Percentiles rank a stretch among this genome's conserved stretches.
Conservation (phyloP, 2,888 invertebrate genomes). For the Diaphora mendica region DNA sequence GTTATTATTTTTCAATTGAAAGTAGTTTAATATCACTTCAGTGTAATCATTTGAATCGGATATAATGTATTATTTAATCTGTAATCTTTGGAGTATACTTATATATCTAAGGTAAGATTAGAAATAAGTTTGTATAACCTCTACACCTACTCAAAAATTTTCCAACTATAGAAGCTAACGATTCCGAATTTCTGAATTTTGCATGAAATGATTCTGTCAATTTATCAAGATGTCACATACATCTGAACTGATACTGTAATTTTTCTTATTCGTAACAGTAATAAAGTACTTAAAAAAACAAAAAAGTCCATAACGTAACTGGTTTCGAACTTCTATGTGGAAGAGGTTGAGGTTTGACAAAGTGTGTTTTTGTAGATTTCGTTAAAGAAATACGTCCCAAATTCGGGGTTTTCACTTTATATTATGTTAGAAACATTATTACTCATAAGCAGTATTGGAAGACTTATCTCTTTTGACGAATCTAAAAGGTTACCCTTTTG, state of each 20-base stretch:
- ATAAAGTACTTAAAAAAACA: not conserved
- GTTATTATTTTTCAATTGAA: constrained; percentile 26
- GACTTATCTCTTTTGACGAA: not conserved
- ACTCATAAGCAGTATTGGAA: not conserved
- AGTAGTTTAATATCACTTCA: constrained; percentile 34
- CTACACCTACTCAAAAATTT: constrained; percentile 25
- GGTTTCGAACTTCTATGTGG: not conserved
- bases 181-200: constrained; percentile 16
- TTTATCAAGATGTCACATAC: constrained; percentile 16
- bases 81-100: constrained; percentile 40
- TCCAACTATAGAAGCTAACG: constrained; percentile 19
- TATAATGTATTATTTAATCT: constrained; percentile 34
- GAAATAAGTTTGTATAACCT: constrained; percentile 37
- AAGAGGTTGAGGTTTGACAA: not conserved
- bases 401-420: not conserved
- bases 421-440: not conserved
- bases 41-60: constrained; percentile 34
- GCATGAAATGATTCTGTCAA: constrained; percentile 29
- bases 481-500: not conserved
- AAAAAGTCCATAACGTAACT: no score
- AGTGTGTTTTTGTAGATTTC: not conserved
- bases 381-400: not conserved
- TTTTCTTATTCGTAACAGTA: not conserved
- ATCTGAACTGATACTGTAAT: not conserved
- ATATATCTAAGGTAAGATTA: constrained; percentile 35